phyloP scores from a whole-genome alignment of 2,797 vertebrate species.

The Anguilla anguilla region DNA sequence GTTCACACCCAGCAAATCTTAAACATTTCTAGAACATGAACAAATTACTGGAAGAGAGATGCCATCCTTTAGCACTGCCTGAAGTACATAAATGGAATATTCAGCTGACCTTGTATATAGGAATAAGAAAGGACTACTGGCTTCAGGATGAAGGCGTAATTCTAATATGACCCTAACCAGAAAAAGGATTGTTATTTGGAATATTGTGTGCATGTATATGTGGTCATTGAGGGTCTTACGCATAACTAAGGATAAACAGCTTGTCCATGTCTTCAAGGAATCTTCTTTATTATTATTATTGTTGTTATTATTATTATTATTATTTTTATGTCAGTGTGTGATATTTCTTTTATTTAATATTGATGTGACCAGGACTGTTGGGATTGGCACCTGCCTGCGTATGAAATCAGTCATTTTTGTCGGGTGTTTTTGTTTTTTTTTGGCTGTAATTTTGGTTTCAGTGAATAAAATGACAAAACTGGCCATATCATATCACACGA shows the following conservation, averaged over 20 bases:
- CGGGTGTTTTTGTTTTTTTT: background rate
- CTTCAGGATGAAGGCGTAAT: background rate
- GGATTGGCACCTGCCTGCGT: background rate
- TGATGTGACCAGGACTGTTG: background rate
- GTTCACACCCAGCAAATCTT: background rate
- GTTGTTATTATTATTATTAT: no score
- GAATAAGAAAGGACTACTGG: no score
- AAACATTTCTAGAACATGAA: background rate
- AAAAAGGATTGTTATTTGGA: background rate
- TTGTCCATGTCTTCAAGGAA: background rate
- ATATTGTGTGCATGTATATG: background rate
- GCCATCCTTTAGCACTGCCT: no score
- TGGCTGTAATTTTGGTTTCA: background rate
- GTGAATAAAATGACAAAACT: background rate
- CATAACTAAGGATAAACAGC: background rate
- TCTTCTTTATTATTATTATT: background rate
- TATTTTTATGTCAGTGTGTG: background rate
- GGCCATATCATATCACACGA: background rate
- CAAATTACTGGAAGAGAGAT: no score
- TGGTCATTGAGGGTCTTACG: background rate
- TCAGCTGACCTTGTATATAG: no score
- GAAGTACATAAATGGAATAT: no score
- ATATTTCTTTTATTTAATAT: background rate
- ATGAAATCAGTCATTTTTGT: background rate
- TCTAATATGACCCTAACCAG: background rate